Evolutionary conservation across 2,113 vertebrate species (phyloP).

Genomic region (Geococcyx californianus): DNA sequence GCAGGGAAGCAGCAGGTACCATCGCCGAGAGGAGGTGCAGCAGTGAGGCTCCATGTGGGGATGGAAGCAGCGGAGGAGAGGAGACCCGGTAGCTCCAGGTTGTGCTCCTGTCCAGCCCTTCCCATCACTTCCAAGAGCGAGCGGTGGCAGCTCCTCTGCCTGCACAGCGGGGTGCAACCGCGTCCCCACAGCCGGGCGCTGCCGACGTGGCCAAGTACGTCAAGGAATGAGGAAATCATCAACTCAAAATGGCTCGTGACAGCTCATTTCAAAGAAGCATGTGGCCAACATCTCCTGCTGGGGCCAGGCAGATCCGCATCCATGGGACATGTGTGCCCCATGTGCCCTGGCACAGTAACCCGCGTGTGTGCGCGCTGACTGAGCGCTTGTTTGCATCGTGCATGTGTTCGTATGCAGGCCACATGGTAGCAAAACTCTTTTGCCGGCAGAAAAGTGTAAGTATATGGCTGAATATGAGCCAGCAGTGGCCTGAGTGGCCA

Average conservation of each 20-base stretch:
- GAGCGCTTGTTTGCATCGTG: neutral
- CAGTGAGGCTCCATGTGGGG: accelerated
- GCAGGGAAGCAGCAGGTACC: neutral
- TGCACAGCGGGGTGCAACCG: accelerated
- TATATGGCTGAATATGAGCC: too few relatives aligned
- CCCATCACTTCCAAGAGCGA: neutral
- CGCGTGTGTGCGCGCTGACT: accelerated
- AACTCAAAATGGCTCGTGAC: neutral
- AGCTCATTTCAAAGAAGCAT: conserved; percentile 40
- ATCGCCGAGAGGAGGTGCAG: neutral
- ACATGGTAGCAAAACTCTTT: neutral
- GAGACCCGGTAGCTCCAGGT: neutral
- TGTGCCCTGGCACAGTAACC: conserved; percentile 16
- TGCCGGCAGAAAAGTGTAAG: accelerated
- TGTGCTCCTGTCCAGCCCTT: neutral
- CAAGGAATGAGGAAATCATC: conserved; percentile 32
- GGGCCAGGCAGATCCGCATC: neutral
- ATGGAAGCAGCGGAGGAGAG: neutral
- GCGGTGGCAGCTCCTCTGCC: neutral
- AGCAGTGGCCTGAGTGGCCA: too few relatives aligned
- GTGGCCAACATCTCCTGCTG: neutral
- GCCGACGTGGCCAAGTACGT: conserved; percentile 7
- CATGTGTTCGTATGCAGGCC: neutral
- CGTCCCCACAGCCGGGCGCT: accelerated
- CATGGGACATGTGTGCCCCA: neutral